These are phyloP conservation scores for Bungarus multicinctus DNA, from an alignment of 2,113 vertebrate genomes.

Conservation along the genomic window DNA sequence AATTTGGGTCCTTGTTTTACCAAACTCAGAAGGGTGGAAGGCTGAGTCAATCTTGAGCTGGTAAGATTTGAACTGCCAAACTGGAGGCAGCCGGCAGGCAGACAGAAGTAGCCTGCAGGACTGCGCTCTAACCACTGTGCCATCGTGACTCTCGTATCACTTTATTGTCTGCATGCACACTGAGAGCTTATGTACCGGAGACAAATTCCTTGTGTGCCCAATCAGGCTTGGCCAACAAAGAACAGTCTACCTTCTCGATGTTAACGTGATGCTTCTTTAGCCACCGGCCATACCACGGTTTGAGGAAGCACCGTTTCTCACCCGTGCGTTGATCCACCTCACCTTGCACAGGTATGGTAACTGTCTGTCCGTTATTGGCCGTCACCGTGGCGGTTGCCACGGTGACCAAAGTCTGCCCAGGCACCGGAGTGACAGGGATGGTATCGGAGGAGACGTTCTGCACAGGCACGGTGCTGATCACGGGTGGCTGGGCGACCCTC, in stretches of 20 bases:
- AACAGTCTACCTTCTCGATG: neutral
- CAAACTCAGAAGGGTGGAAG: no score
- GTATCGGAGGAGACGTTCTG: slow-evolving; percentile 69
- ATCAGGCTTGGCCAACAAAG: no score
- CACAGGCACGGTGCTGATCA: slow-evolving; percentile 69
- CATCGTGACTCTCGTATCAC: no score
- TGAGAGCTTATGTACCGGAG: no score
- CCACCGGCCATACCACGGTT: neutral
- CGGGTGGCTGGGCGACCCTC: slow-evolving; percentile 60
- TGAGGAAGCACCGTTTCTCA: neutral
- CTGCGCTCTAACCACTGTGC: no score
- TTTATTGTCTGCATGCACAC: no score
- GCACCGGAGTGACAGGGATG: slow-evolving; percentile 73
- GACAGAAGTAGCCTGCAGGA: no score
- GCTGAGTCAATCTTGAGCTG: no score
- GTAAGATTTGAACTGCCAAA: no score
- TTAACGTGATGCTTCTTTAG: neutral
- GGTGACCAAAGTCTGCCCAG: slow-evolving; percentile 85
- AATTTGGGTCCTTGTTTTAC: no score
- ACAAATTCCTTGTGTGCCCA: no score
- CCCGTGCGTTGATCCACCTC: slow-evolving; percentile 3
- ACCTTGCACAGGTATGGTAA: slow-evolving; percentile 85
- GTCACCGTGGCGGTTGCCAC: slow-evolving; percentile 85
- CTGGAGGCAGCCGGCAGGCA: no score
- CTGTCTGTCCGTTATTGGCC: slow-evolving; percentile 81